Conservation (phyloP, 2,797 vertebrate genomes). For the Galagoides demidoff region DNA sequence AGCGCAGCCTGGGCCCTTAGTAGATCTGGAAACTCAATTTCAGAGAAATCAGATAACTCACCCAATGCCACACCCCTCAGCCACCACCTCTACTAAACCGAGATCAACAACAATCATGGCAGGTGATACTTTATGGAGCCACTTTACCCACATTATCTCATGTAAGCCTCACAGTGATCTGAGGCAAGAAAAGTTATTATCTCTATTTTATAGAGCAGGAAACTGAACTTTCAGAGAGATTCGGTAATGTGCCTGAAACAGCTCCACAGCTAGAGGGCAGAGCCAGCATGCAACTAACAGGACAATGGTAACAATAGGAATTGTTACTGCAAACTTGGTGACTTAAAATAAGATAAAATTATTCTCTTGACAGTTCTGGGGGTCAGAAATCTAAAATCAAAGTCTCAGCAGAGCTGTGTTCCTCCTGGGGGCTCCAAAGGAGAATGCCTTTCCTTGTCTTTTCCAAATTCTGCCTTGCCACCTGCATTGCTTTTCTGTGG, state of each 20-base stretch:
- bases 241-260: neutral
- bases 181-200: neutral
- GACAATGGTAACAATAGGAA: rapidly evolving
- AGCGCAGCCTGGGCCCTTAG: neutral
- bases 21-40: too few relatives aligned
- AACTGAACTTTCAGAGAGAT: neutral
- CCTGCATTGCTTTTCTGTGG: neutral
- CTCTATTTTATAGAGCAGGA: neutral
- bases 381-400: neutral
- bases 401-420: rapidly evolving
- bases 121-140: neutral
- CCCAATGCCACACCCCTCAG: neutral
- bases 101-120: neutral
- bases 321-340: rapidly evolving
- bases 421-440: neutral
- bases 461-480: neutral
- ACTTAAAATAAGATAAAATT: neutral
- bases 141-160: rapidly evolving
- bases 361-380: neutral
- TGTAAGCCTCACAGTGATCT: rapidly evolving
- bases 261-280: rapidly evolving
- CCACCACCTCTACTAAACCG: neutral
- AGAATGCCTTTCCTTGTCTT: too few relatives aligned
- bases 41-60: neutral
- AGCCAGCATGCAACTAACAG: neutral